Evolutionary conservation across 2,888 invertebrate species (phyloP).

Genomic region (Pristionchus arcanus): DNA sequence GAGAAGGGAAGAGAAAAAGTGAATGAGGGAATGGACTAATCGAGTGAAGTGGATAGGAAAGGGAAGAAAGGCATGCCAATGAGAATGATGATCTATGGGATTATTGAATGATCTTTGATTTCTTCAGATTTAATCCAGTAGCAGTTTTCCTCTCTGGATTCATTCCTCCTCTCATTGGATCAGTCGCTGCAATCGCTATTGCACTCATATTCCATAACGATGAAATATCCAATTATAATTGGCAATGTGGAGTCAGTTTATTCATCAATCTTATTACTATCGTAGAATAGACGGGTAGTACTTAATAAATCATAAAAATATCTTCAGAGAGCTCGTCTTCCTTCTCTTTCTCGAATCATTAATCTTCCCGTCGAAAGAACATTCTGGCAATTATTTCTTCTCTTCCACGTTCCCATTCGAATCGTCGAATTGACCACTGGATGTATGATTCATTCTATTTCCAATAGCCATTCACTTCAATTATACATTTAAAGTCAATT

Average conservation of each 20-base stretch:
- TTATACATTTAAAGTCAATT: too few species aligned
- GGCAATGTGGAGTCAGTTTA: conserved; percentile 77
- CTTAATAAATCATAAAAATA: conserved; percentile 26
- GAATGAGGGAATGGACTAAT: conserved; percentile 12
- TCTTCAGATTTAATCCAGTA: conserved; percentile 68
- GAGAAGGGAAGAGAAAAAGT: conserved; percentile 29
- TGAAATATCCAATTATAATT: conserved; percentile 78
- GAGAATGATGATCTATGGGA: conserved; percentile 11
- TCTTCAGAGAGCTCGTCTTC: conserved; percentile 74
- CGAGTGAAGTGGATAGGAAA: neutral
- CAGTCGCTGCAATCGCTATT: conserved; percentile 74
- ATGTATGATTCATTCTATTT: conserved; percentile 65
- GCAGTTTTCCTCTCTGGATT: conserved; percentile 76
- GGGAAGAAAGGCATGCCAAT: neutral
- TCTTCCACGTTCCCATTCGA: conserved; percentile 78
- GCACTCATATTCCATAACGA: conserved; percentile 77
- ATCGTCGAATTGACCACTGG: conserved; percentile 76
- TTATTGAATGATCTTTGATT: neutral
- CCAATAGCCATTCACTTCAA: too few species aligned
- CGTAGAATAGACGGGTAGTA: neutral
- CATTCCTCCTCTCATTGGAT: conserved; percentile 77
- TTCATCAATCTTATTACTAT: neutral
- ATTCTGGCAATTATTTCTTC: conserved; percentile 77
- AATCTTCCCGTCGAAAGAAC: conserved; percentile 78
- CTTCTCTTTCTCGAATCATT: conserved; percentile 78